phyloP scores from a whole-genome alignment of 2,113 vertebrate species.

The Bagarius yarrelli region DNA sequence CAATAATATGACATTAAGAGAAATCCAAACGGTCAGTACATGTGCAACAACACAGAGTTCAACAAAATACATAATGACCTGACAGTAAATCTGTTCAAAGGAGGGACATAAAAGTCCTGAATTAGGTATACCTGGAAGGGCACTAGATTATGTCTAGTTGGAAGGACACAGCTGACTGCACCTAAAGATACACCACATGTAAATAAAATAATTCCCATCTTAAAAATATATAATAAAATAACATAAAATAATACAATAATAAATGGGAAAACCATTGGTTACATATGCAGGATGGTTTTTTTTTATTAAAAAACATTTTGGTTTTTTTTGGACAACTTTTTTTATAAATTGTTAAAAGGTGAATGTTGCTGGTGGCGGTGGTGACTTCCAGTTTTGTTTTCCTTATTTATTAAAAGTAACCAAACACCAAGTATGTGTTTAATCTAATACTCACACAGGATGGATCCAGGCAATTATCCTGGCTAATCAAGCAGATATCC shows the following conservation, averaged over 20 bases:
- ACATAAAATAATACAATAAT: not conserved
- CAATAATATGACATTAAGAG: constrained; percentile 28
- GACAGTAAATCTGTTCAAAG: not conserved
- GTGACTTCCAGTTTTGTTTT: not conserved
- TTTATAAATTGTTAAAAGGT: not conserved
- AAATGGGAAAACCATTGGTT: not conserved
- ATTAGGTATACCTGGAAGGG: constrained; percentile 14
- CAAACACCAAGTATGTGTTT: not conserved
- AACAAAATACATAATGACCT: not conserved
- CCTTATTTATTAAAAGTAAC: not conserved
- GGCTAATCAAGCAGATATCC: not conserved
- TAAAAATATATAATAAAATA: not conserved
- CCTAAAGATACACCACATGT: not conserved
- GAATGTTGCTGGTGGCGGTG: not conserved
- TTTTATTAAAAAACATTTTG: not conserved
- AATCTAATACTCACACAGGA: not conserved
- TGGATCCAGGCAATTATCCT: not conserved
- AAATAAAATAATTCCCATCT: not conserved
- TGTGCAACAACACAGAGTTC: not conserved
- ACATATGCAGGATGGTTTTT: not conserved
- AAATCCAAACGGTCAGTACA: not conserved
- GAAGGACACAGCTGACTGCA: constrained; percentile 26
- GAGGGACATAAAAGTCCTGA: not conserved
- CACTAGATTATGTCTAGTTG: not conserved
- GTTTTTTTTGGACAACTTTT: not conserved